phyloP scores from a whole-genome alignment of 2,888 invertebrate species.

The Hemicrepidius hirtus region DNA sequence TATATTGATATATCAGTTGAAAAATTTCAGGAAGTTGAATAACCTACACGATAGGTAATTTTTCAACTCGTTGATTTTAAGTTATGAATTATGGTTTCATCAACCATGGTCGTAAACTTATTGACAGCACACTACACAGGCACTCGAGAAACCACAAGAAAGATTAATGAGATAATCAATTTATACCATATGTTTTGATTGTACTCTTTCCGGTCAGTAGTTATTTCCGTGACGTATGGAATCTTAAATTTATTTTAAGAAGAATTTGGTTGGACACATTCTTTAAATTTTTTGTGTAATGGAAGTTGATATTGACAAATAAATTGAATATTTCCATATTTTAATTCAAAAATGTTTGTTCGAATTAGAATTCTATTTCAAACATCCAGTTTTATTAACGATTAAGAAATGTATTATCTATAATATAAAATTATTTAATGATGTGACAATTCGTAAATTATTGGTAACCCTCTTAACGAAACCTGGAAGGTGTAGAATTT shows the following conservation, averaged over 20 bases:
- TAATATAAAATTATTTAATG: no score
- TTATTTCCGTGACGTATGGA: constrained; percentile 17
- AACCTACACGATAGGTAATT: constrained; percentile 21
- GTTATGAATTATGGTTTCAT: constrained; percentile 34
- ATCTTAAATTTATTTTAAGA: no score
- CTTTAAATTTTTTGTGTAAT: not conserved
- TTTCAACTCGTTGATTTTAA: constrained; percentile 21
- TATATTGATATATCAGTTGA: constrained; percentile 6
- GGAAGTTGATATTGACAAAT: not conserved
- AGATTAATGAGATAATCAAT: constrained; percentile 26
- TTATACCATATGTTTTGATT: constrained; percentile 22
- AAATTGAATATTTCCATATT: no score
- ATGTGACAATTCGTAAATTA: no score
- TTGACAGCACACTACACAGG: constrained; percentile 15
- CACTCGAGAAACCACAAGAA: constrained; percentile 19
- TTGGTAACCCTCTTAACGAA: no score
- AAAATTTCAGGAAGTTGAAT: constrained; percentile 29
- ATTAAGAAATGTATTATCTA: no score
- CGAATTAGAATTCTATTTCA: no score
- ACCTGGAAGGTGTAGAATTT: no score
- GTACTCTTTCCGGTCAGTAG: constrained; percentile 24
- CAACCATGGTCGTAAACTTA: constrained; percentile 3
- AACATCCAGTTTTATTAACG: no score
- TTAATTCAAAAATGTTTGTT: no score
- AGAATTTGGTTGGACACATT: not conserved